Percentiles rank a stretch among this genome's conserved stretches.
These are phyloP conservation scores for Poeciliopsis presidionis DNA, from an alignment of 2,797 vertebrate genomes.

Conservation along the genomic window DNA sequence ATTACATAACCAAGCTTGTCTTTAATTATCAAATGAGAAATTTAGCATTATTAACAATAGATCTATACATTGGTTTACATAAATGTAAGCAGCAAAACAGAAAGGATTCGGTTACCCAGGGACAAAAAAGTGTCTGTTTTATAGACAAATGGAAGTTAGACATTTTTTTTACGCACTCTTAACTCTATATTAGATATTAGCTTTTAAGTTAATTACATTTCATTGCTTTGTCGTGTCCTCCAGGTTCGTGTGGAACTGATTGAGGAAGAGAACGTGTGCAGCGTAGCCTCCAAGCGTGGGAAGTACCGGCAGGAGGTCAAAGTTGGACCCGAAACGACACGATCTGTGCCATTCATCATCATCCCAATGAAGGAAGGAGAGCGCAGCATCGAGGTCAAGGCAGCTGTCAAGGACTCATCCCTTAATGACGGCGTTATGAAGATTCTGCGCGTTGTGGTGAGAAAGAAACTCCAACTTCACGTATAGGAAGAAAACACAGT, in stretches of 20 bases:
- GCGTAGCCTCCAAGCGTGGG: conserved; percentile 80
- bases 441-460: conserved; percentile 86
- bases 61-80: background rate
- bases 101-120: no score
- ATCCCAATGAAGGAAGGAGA: conserved; percentile 82
- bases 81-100: background rate
- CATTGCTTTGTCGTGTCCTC: background rate
- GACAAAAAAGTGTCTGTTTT: no score
- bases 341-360: conserved; percentile 81
- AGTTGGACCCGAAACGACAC: conserved; percentile 61
- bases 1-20: background rate
- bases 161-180: background rate
- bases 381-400: conserved; percentile 84
- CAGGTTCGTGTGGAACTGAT: conserved; percentile 85
- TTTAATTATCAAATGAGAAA: background rate
- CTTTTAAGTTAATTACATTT: background rate
- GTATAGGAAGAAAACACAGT: background rate
- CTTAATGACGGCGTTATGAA: conserved; percentile 82
- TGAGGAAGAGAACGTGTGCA: conserved; percentile 82
- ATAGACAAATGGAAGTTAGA: background rate
- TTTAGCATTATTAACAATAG: background rate
- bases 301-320: conserved; percentile 67
- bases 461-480: conserved; percentile 40
- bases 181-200: background rate
- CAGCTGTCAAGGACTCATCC: conserved; percentile 61